Evolutionary conservation across 2,888 invertebrate genomes (phyloP), one percentile per base, ranked within the genome.

Genomic region (Leptogaster cylindrica): DNA sequence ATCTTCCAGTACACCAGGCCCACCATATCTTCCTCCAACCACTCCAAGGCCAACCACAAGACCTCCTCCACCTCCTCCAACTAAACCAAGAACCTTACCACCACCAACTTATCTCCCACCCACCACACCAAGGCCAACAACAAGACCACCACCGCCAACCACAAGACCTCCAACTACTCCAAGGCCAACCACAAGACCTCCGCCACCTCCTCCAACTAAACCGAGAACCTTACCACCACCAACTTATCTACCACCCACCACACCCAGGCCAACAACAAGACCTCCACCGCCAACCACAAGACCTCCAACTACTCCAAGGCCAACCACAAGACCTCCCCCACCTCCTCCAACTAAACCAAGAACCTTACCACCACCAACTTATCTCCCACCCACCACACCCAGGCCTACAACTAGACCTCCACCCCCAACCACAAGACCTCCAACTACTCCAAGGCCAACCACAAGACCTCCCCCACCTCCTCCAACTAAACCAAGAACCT

Each of bases 281-380:
- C 52, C 52, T 33, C 46, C 12, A 50, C 58, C 70, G 3, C 36
- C 74, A 16, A 74, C 73, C 20, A 46, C 46, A 14, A 46, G 48
- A 74, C 74, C 70, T 55, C 74, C 74, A 2, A 73, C 75, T 6
- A 72, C 74, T 10, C 73, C 73, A 27, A 68, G 72, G 3, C n/a
- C 50, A 25, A 50, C 50, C 2, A 52, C 12, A 33, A 48, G 3
- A 3, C 48, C 20, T 23, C 18, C 46, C 0, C 5, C 58, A 14
- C 71, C 73, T 0, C 1, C 66, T 14, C 23, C 70, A 12, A 70
- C 73, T 4, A 18, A 18, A 6, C 20, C 46, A 2, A 20, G 4
- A 18, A 46, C 16, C 2, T 8, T 6, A 8, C 71, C 41, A 18
- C 65, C 70, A 20, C 50, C 71, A 18, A 71, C 74, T 5, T 70